Evolutionary conservation across 2,888 invertebrate genomes (phyloP).

Genomic region (Stenurella melanura): DNA sequence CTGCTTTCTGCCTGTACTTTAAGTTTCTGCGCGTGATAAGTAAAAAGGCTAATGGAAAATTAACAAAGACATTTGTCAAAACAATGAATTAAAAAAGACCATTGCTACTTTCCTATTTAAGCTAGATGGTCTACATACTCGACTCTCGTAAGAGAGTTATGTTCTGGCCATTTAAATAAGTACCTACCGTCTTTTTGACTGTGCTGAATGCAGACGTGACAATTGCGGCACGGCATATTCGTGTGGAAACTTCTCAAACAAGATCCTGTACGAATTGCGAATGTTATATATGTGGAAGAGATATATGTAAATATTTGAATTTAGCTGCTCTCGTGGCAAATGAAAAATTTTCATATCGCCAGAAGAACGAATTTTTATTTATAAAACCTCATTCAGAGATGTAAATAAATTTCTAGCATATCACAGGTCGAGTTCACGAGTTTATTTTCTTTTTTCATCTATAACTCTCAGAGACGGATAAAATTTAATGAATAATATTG

Average conservation of each 20-base stretch:
- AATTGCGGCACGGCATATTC: background rate
- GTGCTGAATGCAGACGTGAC: background rate
- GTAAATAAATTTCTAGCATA: background rate
- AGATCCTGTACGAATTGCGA: background rate
- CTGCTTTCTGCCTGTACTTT: no score
- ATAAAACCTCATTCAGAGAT: background rate
- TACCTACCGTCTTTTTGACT: background rate
- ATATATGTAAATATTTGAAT: conserved; percentile 20
- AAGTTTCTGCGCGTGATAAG: no score
- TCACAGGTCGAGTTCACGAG: background rate
- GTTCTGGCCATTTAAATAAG: background rate
- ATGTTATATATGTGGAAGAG: background rate
- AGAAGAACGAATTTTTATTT: conserved; percentile 5
- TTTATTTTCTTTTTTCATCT: background rate
- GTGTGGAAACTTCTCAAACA: background rate
- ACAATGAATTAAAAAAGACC: background rate
- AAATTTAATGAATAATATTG: background rate
- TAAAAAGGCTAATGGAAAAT: background rate
- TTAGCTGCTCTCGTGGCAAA: background rate
- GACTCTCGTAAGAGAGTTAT: background rate
- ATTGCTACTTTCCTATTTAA: background rate
- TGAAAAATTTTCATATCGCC: conserved; percentile 14
- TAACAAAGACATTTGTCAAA: background rate
- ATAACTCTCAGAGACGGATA: background rate
- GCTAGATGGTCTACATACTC: background rate